Base-by-base conservation (phyloP, 1,140 invertebrate species). In the Drosophila sechellia region DNA sequence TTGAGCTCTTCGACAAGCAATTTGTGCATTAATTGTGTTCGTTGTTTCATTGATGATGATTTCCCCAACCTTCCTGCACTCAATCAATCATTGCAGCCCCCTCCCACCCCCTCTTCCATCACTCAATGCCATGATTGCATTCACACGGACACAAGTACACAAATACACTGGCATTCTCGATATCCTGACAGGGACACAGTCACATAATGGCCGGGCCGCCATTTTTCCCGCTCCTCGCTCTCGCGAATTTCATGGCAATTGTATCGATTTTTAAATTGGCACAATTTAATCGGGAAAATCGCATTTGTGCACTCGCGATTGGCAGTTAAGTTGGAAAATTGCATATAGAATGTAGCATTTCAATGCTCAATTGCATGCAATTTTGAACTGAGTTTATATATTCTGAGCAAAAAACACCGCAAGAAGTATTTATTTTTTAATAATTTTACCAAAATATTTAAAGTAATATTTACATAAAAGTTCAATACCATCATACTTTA, bases 11-110 rank as follows among this genome's bases (percentile, higher is more conserved):
- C 74, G 66, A 58, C 66, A 66, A 75, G 83, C 78, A 85, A 87
- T 87, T 87, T 87, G 57, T 87, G 74, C 74, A 74, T 87, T 85
- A 85, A 85, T 87, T 85, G 81, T 81, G 63, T 64, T 75, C 78
- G 57, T 87, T 83, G 46, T 70, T 70, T 35, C 64, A 49, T 64
- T 59, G 39, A 54, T 49, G 48, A 66, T 60, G 49, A 69, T 68
- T 53, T 27, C 31, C 61, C 34, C 52, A 12, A 13, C 22, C 13
- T 2, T 0, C 8, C 12, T 22, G 20, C 66, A 11, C 40, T 25
- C 43, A 69, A 57, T 46, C 68, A 70, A 57, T 70, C 68, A 49
- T 15, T 61, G 27, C 27, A 1, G 5, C 45, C 22, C 27, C 35
- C 35, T 3, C 31, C 15, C 17, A 11, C 34, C 40, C 11, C 43